These are phyloP conservation scores for Eupeodes latifasciatus DNA, from an alignment of 2,888 invertebrate species.

Conservation along the genomic window DNA sequence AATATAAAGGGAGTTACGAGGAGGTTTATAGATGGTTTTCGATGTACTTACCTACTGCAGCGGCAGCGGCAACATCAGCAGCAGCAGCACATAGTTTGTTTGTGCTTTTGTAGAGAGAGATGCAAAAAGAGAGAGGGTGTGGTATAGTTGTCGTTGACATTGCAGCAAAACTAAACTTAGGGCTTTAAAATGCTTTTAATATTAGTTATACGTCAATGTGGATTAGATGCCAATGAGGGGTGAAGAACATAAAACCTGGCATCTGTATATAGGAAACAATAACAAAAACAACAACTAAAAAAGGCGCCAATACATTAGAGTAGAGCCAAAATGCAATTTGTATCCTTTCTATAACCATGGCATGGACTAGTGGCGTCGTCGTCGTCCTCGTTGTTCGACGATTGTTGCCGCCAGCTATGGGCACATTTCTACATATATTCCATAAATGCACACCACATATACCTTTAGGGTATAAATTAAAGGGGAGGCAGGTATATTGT, in stretches of 20 bases:
- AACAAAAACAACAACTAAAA: background rate
- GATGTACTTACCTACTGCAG: constrained; percentile 4
- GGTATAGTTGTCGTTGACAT: constrained; percentile 31
- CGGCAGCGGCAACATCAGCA: background rate
- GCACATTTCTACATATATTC: background rate
- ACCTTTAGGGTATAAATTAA: background rate
- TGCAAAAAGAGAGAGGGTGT: background rate
- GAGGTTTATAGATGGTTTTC: constrained; percentile 2
- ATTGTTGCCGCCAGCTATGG: background rate
- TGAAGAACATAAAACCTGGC: constrained; percentile 20
- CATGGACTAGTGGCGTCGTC: background rate
- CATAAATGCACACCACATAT: background rate
- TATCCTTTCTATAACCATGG: background rate
- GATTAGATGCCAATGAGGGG: constrained; percentile 45
- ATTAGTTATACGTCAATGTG: constrained; percentile 59
- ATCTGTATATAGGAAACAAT: background rate
- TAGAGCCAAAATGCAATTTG: constrained; percentile 28
- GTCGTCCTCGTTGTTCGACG: too few relatives aligned
- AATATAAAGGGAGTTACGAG: background rate
- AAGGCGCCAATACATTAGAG: constrained; percentile 36
- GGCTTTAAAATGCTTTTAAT: constrained; percentile 62
- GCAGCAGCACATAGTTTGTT: constrained; percentile 7
- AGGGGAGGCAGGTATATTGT: background rate
- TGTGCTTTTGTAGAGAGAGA: background rate
- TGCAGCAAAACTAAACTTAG: constrained; percentile 35